These are phyloP conservation scores for Scaptomyza parva DNA, from an alignment of 2,888 invertebrate species.

Conservation along the genomic window DNA sequence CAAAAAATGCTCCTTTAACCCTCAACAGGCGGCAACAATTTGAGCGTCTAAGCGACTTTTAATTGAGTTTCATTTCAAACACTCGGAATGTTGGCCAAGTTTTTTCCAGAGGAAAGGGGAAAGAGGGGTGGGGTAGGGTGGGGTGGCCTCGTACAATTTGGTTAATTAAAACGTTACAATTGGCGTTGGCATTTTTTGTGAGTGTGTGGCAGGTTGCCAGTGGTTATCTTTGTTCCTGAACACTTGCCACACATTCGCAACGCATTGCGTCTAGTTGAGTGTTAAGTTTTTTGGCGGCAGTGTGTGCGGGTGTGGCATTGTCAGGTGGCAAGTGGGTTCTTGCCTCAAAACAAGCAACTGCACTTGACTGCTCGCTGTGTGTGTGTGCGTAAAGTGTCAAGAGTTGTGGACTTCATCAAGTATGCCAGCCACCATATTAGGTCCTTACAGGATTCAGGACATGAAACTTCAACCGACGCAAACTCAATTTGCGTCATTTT, in stretches of 20 bases:
- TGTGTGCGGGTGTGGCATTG: constrained; percentile 15
- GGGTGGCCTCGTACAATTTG: constrained; percentile 78
- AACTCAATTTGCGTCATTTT: constrained; percentile 37
- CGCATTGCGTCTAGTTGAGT: neutral
- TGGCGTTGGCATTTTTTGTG: constrained; percentile 64
- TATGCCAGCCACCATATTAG: constrained; percentile 1
- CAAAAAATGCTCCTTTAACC: constrained; percentile 13
- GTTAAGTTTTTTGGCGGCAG: constrained; percentile 1
- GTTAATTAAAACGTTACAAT: constrained; percentile 79
- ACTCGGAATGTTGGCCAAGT: constrained; percentile 46
- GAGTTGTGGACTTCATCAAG: constrained; percentile 40
- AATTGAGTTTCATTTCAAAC: constrained; percentile 72
- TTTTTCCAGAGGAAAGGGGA: constrained; percentile 5
- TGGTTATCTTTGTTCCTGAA: constrained; percentile 29
- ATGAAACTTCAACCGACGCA: constrained; percentile 1
- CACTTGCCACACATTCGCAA: constrained; percentile 18
- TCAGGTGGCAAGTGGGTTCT: constrained; percentile 44
- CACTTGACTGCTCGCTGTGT: constrained; percentile 32
- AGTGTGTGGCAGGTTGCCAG: constrained; percentile 28
- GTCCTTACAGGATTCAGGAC: neutral
- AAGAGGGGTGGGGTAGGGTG: too few species aligned
- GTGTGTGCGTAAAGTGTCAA: constrained; percentile 30
- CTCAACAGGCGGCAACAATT: constrained; percentile 49
- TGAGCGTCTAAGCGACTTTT: constrained; percentile 73
- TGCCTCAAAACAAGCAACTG: constrained; percentile 40